These are phyloP conservation scores for Drosophila nigrodunni DNA, from an alignment of 1,140 invertebrate genomes.

Conservation along the genomic window DNA sequence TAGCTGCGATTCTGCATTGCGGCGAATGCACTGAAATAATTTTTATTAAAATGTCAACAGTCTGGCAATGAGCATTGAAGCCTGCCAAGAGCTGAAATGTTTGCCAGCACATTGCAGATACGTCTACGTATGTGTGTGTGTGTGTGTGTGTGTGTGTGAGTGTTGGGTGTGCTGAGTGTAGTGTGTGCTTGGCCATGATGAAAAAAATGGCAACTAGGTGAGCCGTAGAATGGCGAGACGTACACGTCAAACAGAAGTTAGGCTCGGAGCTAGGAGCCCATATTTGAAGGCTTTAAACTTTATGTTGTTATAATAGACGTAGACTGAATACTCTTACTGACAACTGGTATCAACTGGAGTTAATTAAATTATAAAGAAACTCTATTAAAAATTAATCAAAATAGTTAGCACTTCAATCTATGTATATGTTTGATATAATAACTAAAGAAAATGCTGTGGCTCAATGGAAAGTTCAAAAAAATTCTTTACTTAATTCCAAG, in stretches of 20 bases:
- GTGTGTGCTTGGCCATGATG: conserved; percentile 15
- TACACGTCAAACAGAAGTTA: conserved; percentile 40
- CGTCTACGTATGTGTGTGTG: neutral
- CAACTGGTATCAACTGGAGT: neutral
- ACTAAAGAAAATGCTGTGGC: too few species aligned
- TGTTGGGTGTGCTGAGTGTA: neutral
- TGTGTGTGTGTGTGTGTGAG: neutral
- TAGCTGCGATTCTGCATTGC: conserved; percentile 46
- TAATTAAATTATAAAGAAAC: too few species aligned
- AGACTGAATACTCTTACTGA: neutral
- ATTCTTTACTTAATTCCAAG: neutral
- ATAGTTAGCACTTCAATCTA: too few species aligned
- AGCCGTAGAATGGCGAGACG: conserved; percentile 1
- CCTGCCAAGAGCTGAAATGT: conserved; percentile 50
- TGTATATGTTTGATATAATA: too few species aligned
- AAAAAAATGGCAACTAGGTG: conserved; percentile 21
- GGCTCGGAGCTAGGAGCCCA: neutral
- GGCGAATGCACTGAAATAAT: conserved; percentile 55
- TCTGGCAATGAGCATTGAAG: conserved; percentile 55
- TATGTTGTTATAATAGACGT: neutral
- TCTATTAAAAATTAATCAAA: too few species aligned
- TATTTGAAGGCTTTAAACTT: conserved; percentile 12
- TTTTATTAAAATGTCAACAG: conserved; percentile 60
- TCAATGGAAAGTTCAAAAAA: too few species aligned
- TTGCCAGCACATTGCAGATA: conserved; percentile 44